phyloP scores from a whole-genome alignment of 2,888 invertebrate genomes.

The Aleiodes leptofemur region DNA sequence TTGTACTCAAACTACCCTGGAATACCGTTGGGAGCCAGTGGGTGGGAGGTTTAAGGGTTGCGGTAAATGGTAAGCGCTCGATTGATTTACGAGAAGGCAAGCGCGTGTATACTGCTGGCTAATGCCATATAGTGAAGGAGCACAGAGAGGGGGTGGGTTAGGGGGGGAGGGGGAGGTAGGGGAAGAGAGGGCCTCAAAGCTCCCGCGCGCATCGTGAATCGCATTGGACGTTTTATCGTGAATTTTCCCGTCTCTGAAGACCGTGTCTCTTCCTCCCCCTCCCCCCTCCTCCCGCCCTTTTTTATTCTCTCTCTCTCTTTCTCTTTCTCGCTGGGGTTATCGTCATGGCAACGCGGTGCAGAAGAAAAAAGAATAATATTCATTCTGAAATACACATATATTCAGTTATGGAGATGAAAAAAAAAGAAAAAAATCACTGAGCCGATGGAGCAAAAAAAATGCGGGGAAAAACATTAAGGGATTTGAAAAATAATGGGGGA shows the following conservation, averaged over 20 bases:
- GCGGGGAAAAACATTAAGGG: slow-evolving; percentile 6
- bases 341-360: slow-evolving; percentile 22
- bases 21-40: slow-evolving; percentile 16
- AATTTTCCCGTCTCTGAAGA: slow-evolving; percentile 40
- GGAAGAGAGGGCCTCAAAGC: slow-evolving; percentile 37
- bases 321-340: slow-evolving; percentile 12
- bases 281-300: slow-evolving; percentile 4
- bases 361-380: not conserved
- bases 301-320: not conserved
- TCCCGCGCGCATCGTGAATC: slow-evolving; percentile 48
- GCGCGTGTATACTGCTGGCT: slow-evolving; percentile 40
- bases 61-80: slow-evolving; percentile 62
- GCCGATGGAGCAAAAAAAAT: not conserved
- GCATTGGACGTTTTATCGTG: slow-evolving; percentile 49
- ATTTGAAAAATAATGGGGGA: not conserved
- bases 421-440: not conserved
- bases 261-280: slow-evolving; percentile 22
- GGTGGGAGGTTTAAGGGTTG: slow-evolving; percentile 57
- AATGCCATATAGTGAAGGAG: slow-evolving; percentile 22
- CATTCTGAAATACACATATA: not conserved
- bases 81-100: slow-evolving; percentile 61
- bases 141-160: not conserved
- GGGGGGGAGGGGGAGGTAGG: not conserved
- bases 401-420: slow-evolving; percentile 8
- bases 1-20: slow-evolving; percentile 16